Evolutionary conservation across 2,113 vertebrate species (phyloP).

Genomic region (Tachysurus vachellii): DNA sequence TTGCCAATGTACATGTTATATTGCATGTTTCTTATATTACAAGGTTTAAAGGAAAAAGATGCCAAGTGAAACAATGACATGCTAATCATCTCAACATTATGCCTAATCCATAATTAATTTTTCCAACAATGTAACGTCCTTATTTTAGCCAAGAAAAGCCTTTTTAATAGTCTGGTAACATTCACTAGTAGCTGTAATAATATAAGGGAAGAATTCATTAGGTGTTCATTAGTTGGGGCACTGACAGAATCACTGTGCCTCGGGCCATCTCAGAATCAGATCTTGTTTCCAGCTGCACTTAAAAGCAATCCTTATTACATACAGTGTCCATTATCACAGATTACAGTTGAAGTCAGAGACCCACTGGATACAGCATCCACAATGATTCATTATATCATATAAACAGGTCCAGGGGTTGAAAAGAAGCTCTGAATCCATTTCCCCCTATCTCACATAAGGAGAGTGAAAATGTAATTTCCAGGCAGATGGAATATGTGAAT

Average conservation of each 20-base stretch:
- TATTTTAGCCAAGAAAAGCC: neutral
- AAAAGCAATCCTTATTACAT: conserved; percentile 43
- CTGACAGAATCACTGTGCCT: conserved; percentile 28
- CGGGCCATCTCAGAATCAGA: conserved; percentile 14
- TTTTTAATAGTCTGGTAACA: conserved; percentile 15
- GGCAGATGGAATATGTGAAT: conserved; percentile 30
- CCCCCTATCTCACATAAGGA: conserved; percentile 22
- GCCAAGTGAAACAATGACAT: neutral
- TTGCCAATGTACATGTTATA: neutral
- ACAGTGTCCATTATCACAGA: conserved; percentile 44
- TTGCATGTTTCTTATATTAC: neutral
- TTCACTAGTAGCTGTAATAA: conserved; percentile 27
- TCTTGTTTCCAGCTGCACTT: conserved; percentile 37
- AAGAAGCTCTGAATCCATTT: neutral
- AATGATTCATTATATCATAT: conserved; percentile 49
- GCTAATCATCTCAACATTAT: neutral
- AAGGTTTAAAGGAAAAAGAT: neutral
- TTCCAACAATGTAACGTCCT: neutral
- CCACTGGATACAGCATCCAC: conserved; percentile 43
- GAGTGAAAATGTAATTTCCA: conserved; percentile 48
- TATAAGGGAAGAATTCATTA: conserved; percentile 39
- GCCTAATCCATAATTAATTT: neutral
- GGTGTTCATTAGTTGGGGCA: conserved; percentile 32
- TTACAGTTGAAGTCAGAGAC: conserved; percentile 13
- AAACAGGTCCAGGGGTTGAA: conserved; percentile 33